Evolutionary conservation across 1,140 invertebrate species (phyloP).

Genomic region (Drosophila neocordata): DNA sequence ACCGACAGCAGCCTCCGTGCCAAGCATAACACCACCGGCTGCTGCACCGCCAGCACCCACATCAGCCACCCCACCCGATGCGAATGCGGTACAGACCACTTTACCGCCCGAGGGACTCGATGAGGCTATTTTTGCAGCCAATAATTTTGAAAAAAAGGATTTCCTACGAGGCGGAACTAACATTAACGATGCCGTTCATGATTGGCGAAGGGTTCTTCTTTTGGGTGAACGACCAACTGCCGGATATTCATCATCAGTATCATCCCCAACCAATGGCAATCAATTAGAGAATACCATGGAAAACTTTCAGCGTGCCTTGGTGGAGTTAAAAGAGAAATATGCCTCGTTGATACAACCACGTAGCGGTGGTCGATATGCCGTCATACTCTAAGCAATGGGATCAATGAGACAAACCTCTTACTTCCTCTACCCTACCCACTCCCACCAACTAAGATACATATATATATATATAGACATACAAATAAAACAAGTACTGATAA

Average conservation of each 20-base stretch:
- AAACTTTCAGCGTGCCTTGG: constrained; percentile 59
- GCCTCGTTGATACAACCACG: constrained; percentile 51
- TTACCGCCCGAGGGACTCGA: constrained; percentile 41
- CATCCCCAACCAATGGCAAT: constrained; percentile 21
- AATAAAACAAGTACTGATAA: constrained; percentile 67
- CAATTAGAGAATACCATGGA: constrained; percentile 65
- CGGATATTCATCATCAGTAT: neutral
- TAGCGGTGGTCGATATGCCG: constrained; percentile 47
- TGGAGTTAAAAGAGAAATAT: constrained; percentile 65
- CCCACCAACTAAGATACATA: neutral
- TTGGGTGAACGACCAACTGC: constrained; percentile 43
- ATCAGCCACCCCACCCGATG: constrained; percentile 25
- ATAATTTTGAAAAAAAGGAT: constrained; percentile 40
- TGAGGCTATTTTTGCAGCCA: constrained; percentile 45
- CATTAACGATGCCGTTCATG: constrained; percentile 37
- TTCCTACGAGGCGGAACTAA: constrained; percentile 34
- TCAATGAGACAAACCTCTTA: too few species aligned
- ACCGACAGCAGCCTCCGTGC: constrained; percentile 43
- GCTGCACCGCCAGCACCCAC: constrained; percentile 21
- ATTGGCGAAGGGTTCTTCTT: constrained; percentile 61
- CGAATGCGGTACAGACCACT: constrained; percentile 12
- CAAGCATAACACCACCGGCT: constrained; percentile 51
- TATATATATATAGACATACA: constrained; percentile 25
- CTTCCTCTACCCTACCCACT: too few species aligned
- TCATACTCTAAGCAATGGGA: constrained; percentile 37